These are phyloP conservation scores for Agrotis exclamationis DNA, from an alignment of 2,888 invertebrate genomes.

Conservation along the genomic window DNA sequence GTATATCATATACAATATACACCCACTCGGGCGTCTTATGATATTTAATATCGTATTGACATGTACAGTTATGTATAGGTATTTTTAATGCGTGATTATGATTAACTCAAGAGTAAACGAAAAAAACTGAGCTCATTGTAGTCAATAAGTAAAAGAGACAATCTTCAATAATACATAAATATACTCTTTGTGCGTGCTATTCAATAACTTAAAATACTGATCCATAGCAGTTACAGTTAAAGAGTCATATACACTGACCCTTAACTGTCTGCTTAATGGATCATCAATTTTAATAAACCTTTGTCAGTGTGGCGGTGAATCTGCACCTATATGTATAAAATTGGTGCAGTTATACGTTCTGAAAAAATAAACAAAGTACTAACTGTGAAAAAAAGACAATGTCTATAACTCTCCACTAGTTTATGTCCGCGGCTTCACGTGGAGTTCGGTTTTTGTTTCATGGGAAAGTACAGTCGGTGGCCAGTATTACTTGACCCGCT, in stretches of 20 bases:
- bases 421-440: too few relatives aligned
- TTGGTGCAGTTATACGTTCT: background rate
- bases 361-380: background rate
- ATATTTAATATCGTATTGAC: background rate
- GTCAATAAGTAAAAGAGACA: too few relatives aligned
- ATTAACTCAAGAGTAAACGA: too few relatives aligned
- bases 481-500: too few relatives aligned
- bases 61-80: background rate
- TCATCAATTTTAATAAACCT: constrained; percentile 9
- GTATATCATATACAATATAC: background rate
- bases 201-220: constrained; percentile 2
- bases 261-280: constrained; percentile 1
- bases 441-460: too few relatives aligned
- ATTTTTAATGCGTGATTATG: background rate
- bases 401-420: too few relatives aligned
- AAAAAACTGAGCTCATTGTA: too few relatives aligned
- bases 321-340: background rate
- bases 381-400: background rate
- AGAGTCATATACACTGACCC: constrained; percentile 1
- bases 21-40: background rate
- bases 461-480: too few relatives aligned
- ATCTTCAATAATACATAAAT: background rate
- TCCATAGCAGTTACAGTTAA: background rate
- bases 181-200: background rate
- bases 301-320: constrained; percentile 1